Base-by-base conservation (phyloP, 2,888 invertebrate species). In the Flexamia atlantica region DNA sequence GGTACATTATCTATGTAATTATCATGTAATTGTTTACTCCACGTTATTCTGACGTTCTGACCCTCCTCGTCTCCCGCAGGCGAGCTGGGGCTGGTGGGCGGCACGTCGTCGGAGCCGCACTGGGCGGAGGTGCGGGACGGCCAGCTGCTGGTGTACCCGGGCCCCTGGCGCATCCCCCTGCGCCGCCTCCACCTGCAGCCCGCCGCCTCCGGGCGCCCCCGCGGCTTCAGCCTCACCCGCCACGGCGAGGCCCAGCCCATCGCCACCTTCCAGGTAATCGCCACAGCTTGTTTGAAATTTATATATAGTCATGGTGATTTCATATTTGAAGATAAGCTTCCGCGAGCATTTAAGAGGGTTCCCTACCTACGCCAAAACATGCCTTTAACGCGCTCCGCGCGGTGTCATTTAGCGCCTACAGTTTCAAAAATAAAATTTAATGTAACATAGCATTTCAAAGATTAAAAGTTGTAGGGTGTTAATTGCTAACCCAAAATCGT, bases 91-190 rank as follows among this genome's bases (percentile, higher is more conserved):
- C 72, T 86, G 28, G 84, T 85, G 46, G 84, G 84, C 2, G 80
- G 81, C 30, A 83, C 83, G 14, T 80, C 81, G 17, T 72, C 81
- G 25, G 84, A 84, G 76, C 82, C 84, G 14, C 84, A 84, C 84
- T 86, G 83, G 53, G 86, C 82, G n/a, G 86, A 86, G 81, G 84
- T 86, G 40, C 81, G 85, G n/a, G 85, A 84, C 30, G 86, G 86
- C n/a, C 76, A 82, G 46, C 74, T 86, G n/a, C 23, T 86, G 14
- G 70, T 86, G 28, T 85, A 86, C 70, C 79, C 83, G 12, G 83
- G 83, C 20, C 57, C 46, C 17, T 84, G 84, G 84, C 80, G 86
- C 12, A 84, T 87, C 40, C 85, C 86, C 14, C 81, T 86, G 60
- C 70, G 85, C n/a, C 85, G 83, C 36, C 82, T 86, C 40, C 85